Percentiles rank a stretch among this genome's conserved stretches.
phyloP scores from a whole-genome alignment of 2,888 invertebrate genomes.

The Fragum sueziense region DNA sequence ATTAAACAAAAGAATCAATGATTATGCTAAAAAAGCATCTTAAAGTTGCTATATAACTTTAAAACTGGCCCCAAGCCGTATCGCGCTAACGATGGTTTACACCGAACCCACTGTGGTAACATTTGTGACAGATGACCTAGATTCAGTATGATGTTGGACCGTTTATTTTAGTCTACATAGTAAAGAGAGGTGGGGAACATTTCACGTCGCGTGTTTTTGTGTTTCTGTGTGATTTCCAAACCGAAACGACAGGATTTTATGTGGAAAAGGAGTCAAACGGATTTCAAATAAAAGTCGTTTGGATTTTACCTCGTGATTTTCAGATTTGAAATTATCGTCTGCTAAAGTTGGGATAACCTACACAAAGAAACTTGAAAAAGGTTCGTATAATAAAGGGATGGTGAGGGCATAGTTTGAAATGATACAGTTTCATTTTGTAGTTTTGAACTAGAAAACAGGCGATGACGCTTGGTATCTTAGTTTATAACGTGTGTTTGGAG shows the following conservation, averaged over 20 bases:
- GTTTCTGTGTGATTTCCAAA: too few relatives aligned
- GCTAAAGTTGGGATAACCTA: not conserved
- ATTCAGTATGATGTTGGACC: constrained; percentile 14
- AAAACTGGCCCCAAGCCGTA: too few relatives aligned
- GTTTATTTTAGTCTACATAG: constrained; percentile 7
- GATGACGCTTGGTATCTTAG: too few relatives aligned
- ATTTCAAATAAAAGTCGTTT: not conserved
- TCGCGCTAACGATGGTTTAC: not conserved
- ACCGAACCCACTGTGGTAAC: constrained; percentile 12
- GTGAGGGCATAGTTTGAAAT: not conserved
- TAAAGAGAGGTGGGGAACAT: not conserved
- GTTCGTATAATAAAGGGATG: constrained; percentile 1
- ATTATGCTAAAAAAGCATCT: too few relatives aligned
- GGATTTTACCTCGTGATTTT: not conserved
- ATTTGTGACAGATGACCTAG: constrained; percentile 20
- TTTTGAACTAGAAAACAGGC: not conserved
- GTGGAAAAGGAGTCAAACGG: not conserved
- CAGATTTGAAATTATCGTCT: constrained; percentile 12
- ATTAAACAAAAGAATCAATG: too few relatives aligned
- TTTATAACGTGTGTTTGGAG: too few relatives aligned
- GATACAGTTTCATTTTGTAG: constrained; percentile 14
- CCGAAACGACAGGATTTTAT: not conserved
- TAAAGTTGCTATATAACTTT: too few relatives aligned
- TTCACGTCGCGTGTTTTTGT: not conserved
- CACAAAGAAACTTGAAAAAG: not conserved